Evolutionary conservation across 2,888 invertebrate species (phyloP), one percentile per base, ranked within the genome.

Genomic region (Chrysolina haemoptera): DNA sequence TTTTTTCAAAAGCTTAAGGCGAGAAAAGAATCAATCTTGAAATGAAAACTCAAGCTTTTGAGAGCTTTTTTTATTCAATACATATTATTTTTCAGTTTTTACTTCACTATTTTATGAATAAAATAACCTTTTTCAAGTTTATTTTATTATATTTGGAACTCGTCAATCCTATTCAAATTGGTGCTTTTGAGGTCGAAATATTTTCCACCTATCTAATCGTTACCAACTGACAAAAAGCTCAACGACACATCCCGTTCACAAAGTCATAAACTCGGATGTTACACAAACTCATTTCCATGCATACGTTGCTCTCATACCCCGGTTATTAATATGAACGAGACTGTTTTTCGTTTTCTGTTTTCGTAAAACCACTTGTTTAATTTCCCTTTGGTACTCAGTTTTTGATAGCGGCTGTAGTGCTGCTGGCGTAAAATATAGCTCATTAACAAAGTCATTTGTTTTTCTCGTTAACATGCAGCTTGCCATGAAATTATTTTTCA

Each of bases 401-500:
- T 50, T 50, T 50, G 63, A 70, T 63, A 63, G 48, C 53, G 53
- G 67, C 40, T 41, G 41, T 53, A 50, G 55, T 67, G 67, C 53
- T 67, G 16, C 53, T 53, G 53, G 65, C 70, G 65, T 46, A 62
- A 46, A 71, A 43, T 50, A 46, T 18, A 20, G 71, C 59, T 71
- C 71, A 71, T 71, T 71, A 66, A 66, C 66, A 46, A 71, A 65
- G 66, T 71, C 71, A 62, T 71, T 66, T 40, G 71, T 66, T 66
- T 59, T 59, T 20, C 66, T 65, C 46, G 62, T 46, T 65, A 71
- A 43, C 35, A 62, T 59, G 66, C 65, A 59, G 71, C 48, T 46
- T 27, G 46, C 66, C 53, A 71, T 66, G 46, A 62, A 71, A 71
- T 71, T 71, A 71, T 71, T 71, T 62, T 71, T 71, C 71, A 71